Conservation (phyloP, 2,888 invertebrate species). For the Drosophila monieri region DNA sequence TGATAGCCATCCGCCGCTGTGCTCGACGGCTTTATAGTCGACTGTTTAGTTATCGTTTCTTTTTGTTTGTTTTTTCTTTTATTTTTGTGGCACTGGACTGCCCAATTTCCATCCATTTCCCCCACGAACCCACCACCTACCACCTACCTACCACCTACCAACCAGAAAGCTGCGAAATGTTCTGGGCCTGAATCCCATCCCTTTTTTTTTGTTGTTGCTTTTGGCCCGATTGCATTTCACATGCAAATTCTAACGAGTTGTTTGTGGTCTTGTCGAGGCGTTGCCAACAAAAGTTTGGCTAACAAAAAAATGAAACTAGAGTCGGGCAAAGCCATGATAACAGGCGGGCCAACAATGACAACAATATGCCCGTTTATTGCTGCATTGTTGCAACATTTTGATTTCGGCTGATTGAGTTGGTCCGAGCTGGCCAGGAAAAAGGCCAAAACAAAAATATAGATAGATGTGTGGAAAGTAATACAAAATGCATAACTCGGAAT, state of each 20-base stretch:
- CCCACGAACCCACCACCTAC: too few relatives aligned
- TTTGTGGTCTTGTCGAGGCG: slow-evolving; percentile 67
- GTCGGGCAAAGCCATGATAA: slow-evolving; percentile 24
- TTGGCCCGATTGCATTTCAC: slow-evolving; percentile 69
- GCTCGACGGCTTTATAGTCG: slow-evolving; percentile 33
- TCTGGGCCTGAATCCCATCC: slow-evolving; percentile 22
- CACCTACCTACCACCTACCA: too few relatives aligned
- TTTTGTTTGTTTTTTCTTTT: slow-evolving; percentile 4
- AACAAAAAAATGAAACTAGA: slow-evolving; percentile 11
- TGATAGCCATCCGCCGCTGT: slow-evolving; percentile 56
- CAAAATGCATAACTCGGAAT: slow-evolving; percentile 2
- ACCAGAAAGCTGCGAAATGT: slow-evolving; percentile 36
- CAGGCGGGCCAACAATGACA: slow-evolving; percentile 32
- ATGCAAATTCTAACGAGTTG: slow-evolving; percentile 77
- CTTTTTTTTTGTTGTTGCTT: slow-evolving; percentile 9
- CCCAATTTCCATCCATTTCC: too few relatives aligned
- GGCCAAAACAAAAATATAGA: too few relatives aligned
- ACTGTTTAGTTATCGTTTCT: slow-evolving; percentile 46
- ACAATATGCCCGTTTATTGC: slow-evolving; percentile 68
- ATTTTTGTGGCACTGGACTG: slow-evolving; percentile 6
- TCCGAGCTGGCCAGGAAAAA: slow-evolving; percentile 5
- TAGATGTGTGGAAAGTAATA: background rate
- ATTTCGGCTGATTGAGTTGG: slow-evolving; percentile 69
- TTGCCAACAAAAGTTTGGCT: slow-evolving; percentile 42
- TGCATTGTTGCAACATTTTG: slow-evolving; percentile 59